These are phyloP conservation scores for Tachina lurida DNA, from an alignment of 2,888 invertebrate genomes.

Conservation along the genomic window DNA sequence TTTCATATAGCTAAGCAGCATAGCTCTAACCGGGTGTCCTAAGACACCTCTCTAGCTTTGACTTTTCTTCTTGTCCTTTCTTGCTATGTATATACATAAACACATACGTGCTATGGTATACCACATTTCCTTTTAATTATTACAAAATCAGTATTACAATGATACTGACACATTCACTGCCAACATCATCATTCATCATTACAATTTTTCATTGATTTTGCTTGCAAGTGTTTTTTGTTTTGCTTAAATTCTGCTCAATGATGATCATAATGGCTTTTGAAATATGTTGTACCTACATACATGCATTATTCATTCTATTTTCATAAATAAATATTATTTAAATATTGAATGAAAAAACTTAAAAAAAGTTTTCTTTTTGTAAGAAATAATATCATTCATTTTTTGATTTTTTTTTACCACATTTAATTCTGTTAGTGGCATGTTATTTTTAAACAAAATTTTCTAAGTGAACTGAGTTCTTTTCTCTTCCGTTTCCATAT, in stretches of 20 bases:
- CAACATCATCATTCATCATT: constrained; percentile 1
- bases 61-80: not conserved
- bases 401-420: not conserved
- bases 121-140: constrained; percentile 64
- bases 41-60: too few species aligned
- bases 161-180: constrained; percentile 47
- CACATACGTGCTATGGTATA: constrained; percentile 42
- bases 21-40: too few species aligned
- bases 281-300: not conserved
- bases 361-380: not conserved
- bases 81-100: not conserved
- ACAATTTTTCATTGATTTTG: constrained; percentile 41
- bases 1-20: too few species aligned
- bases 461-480: too few species aligned
- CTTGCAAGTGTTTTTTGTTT: constrained; percentile 3
- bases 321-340: constrained; percentile 3
- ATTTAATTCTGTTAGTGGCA: constrained; percentile 23
- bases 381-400: constrained; percentile 16
- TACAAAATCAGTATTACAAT: constrained; percentile 57
- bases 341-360: not conserved
- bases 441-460: constrained; percentile 23
- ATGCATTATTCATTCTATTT: not conserved
- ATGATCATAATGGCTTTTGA: not conserved
- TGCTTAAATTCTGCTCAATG: not conserved
- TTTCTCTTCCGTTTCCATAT: too few species aligned